Evolutionary conservation across 30 jellyfish, hydroid and myxozoan genomes (phyloP), one percentile per base, ranked within the genome.

Genomic region (Cassiopea xamachana): DNA sequence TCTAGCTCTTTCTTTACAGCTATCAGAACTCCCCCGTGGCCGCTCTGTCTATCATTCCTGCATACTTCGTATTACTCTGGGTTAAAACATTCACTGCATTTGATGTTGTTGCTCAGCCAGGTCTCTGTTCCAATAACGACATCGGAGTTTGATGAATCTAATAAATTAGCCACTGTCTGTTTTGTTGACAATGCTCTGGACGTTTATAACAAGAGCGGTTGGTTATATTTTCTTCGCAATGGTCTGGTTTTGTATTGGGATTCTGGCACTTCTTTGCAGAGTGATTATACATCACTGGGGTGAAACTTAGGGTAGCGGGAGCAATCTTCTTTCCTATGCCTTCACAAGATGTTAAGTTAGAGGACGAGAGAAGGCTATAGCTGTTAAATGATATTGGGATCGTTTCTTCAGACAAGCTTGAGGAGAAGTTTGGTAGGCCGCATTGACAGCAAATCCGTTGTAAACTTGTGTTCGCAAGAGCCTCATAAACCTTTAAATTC

Each of bases 401-500:
- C 48, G 85, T 15, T 49, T 19, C 77, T 4, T 19, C 77, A 71
- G 68, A 84, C 19, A 84, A 61, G 18, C 62, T 0, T 1, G 92
- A 69, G 0, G 92, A 84, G 49, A 84, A 84, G 45, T 84, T 84
- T 48, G 86, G 92, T 44, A 84, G 16, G 0, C 86, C 92, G 55
- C 92, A 69, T 5, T 50, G 4, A 45, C 92, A 84, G 59, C 86
- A 84, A 2, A 84, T 71, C 92, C 91, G 62, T 27, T 83, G 75
- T 12, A 83, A 7, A 15, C 84, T 68, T 1, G 13, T 27, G 1
- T 39, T 49, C 6, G 91, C 77, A 1, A 83, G 84, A 46, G 84
- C 91, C 48, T 58, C 91, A 46, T 82, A 82, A 82, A 82, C 72
- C 83, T 67, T 48, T 27, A 0, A 27, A 27, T 27, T 27, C 39